Percentiles rank a stretch among this genome's conserved stretches.
Conservation (phyloP, 2,888 invertebrate species). For the Bellardia bayeri region DNA sequence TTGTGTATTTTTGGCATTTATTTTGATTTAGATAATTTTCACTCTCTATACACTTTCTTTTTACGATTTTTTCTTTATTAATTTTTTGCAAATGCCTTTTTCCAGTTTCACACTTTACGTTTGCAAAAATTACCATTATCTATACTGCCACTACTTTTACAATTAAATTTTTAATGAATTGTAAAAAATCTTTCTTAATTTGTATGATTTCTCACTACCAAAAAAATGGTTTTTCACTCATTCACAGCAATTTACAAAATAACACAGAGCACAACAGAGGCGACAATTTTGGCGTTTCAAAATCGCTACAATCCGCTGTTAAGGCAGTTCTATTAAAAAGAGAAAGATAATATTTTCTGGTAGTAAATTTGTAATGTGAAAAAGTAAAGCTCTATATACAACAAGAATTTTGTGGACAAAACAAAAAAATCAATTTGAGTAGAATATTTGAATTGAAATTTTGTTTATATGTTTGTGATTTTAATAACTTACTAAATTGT, state of each 20-base stretch:
- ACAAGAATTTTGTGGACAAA: no score
- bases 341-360: no score
- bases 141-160: constrained; percentile 41
- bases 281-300: no score
- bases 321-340: no score
- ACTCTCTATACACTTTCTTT: constrained; percentile 47
- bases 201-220: constrained; percentile 6
- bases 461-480: no score
- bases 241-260: constrained; percentile 65
- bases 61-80: constrained; percentile 1
- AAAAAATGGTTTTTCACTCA: constrained; percentile 47
- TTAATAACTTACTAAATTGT: no score
- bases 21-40: constrained; percentile 39
- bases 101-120: constrained; percentile 68
- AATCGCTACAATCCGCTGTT: no score
- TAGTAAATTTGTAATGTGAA: no score
- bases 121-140: constrained; percentile 14
- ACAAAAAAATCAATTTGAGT: no score
- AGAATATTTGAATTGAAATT: no score
- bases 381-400: no score
- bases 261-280: constrained; percentile 48
- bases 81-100: constrained; percentile 60
- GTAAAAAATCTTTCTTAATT: constrained; percentile 16
- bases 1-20: constrained; percentile 42
- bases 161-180: background rate